A percentile compares a stretch with the other conserved stretches of the same genome.
phyloP scores from a whole-genome alignment of 2,113 vertebrate genomes.

The Sinocyclocheilus anophthalmus region DNA sequence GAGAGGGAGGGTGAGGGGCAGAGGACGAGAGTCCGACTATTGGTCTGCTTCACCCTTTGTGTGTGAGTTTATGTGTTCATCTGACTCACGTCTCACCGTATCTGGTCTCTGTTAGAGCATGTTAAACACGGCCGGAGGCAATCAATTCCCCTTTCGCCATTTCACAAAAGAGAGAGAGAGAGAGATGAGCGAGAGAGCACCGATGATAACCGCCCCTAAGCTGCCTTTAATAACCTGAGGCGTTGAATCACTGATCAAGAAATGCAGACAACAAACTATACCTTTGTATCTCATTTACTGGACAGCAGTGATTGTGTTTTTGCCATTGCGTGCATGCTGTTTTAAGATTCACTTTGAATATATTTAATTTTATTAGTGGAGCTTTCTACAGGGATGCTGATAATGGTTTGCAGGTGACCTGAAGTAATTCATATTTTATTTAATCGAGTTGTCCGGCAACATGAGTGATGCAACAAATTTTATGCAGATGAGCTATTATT shows the following conservation, averaged over 20 bases:
- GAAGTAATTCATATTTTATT: too few relatives aligned
- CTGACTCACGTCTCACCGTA: conserved; percentile 29
- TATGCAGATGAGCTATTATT: neutral
- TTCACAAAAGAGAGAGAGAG: neutral
- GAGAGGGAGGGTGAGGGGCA: conserved; percentile 30
- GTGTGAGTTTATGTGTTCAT: conserved; percentile 41
- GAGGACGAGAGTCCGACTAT: conserved; percentile 38
- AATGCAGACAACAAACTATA: conserved; percentile 39
- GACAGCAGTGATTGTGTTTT: neutral
- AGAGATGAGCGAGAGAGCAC: neutral
- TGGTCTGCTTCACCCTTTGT: conserved; percentile 38
- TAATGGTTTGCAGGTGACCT: neutral
- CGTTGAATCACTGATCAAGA: conserved; percentile 59
- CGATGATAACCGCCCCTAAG: conserved; percentile 42
- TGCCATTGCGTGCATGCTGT: neutral
- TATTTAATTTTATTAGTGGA: neutral
- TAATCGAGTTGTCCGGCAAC: neutral
- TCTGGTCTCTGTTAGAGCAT: conserved; percentile 56
- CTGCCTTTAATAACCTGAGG: conserved; percentile 58
- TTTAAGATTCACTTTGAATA: neutral
- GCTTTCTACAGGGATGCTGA: neutral
- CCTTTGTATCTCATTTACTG: conserved; percentile 48
- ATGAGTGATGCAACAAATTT: neutral
- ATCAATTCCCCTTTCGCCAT: conserved; percentile 60
- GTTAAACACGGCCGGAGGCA: conserved; percentile 64